Base-by-base conservation (phyloP, 1,140 invertebrate species). In the Daktulosphaira vitifoliae region DNA sequence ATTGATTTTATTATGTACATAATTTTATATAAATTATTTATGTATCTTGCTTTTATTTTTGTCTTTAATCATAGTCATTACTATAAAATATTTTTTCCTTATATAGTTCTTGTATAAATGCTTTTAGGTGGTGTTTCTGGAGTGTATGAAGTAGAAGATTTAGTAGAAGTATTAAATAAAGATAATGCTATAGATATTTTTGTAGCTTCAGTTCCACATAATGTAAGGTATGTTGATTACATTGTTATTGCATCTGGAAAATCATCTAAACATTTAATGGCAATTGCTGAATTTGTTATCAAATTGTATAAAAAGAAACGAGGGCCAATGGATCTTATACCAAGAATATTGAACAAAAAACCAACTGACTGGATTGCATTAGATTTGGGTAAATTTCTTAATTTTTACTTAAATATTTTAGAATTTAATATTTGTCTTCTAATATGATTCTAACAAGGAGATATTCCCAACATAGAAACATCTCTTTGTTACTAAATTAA, bases 141-240 rank as follows among this genome's bases (percentile, higher is more conserved):
- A 20, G 90, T 93, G 1, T 92, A 84, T 75, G 90, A 94, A 71
- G 81, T 96, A 37, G 86, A 92, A 74, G 89, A 96, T 67, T 74
- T 96, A 25, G 81, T 95, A 0, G 79, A 84, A 15, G 72, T 92
- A 42, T 74, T 97, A 16, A 78, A 80, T 69, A 79, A 80, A 70
- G 88, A 95, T 72, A 91, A 88, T 71, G 85, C 84, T 0, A 76
- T 78, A 70, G 82, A 96, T 72, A 82, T 96, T 66, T 90, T 89
- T 79, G 89, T 91, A 1, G 86, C 85, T 53, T 73, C 78, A 66
- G 80, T 96, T 11, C 88, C 92, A 2, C 71, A 79, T 65, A 80
- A 88, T 49, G 75, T 85, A 2, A 81, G 83, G 54, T 96, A 95
- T 78, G 86, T 87, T 15, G 83, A 91, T 71, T 86, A 90, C 68